Conservation (phyloP, 2,888 invertebrate genomes). For the Epistrophella euchroma region DNA sequence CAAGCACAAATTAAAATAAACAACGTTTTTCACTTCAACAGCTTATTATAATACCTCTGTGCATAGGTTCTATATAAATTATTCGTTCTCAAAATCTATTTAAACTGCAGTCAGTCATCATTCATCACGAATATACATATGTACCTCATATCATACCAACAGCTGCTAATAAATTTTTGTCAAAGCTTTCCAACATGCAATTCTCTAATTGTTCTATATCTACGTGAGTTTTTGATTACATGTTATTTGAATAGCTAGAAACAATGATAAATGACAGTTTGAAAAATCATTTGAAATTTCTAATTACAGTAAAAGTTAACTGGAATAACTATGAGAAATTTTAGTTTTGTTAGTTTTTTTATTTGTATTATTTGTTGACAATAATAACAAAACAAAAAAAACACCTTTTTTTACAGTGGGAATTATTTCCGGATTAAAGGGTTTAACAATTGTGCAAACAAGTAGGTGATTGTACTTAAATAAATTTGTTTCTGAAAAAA, state of each 20-base stretch:
- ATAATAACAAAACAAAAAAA: slow-evolving; percentile 7
- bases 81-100: slow-evolving; percentile 30
- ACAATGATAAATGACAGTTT: slow-evolving; percentile 50
- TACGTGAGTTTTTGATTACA: slow-evolving; percentile 55
- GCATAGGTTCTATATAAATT: slow-evolving; percentile 1
- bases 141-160: slow-evolving; percentile 1
- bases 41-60: not conserved
- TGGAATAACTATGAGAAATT: slow-evolving; percentile 36
- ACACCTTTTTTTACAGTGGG: not conserved
- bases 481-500: not conserved
- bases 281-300: slow-evolving; percentile 51
- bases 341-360: slow-evolving; percentile 14
- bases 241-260: slow-evolving; percentile 50
- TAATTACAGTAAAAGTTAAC: slow-evolving; percentile 49
- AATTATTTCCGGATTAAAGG: slow-evolving; percentile 42
- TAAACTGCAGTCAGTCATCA: slow-evolving; percentile 16
- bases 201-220: slow-evolving; percentile 50
- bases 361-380: slow-evolving; percentile 12
- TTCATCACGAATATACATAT: slow-evolving; percentile 10
- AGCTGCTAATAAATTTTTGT: slow-evolving; percentile 38
- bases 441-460: slow-evolving; percentile 10
- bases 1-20: slow-evolving; percentile 23
- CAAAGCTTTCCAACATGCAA: slow-evolving; percentile 54
- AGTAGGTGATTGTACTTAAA: not conserved
- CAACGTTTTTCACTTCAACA: slow-evolving; percentile 34